phyloP scores from a whole-genome alignment of 2,113 vertebrate genomes.

The Pollimyrus isidori region DNA sequence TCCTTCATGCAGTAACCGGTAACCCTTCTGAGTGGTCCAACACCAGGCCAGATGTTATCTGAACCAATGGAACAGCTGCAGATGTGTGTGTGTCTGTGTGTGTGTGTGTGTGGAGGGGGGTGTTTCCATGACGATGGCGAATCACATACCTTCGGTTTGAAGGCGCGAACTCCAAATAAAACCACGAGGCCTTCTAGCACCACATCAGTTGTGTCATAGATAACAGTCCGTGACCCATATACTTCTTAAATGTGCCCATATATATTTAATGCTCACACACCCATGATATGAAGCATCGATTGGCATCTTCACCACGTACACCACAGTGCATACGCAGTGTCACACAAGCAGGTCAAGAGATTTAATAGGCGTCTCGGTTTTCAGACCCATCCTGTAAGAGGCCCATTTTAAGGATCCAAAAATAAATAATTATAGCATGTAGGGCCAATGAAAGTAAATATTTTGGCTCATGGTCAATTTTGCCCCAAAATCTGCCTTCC shows the following conservation, averaged over 20 bases:
- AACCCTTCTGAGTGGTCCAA: conserved; percentile 25
- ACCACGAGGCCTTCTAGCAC: background rate
- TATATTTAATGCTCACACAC: background rate
- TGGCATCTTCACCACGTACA: background rate
- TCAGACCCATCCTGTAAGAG: background rate
- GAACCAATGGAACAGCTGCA: conserved; percentile 27
- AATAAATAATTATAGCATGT: background rate
- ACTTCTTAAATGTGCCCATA: background rate
- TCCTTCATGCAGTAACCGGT: background rate
- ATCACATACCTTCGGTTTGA: background rate
- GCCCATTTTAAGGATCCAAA: background rate
- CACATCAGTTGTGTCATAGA: background rate
- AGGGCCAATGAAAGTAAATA: background rate
- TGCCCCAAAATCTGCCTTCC: background rate
- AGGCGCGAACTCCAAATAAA: background rate
- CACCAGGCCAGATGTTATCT: conserved; percentile 36
- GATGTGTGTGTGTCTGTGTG: background rate
- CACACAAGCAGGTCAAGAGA: background rate
- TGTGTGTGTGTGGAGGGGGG: background rate
- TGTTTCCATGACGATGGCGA: conserved; percentile 9
- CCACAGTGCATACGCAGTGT: background rate
- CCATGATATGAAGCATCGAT: background rate
- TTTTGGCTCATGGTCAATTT: background rate
- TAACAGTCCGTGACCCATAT: background rate
- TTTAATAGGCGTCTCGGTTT: background rate